Percentiles rank a stretch among this genome's conserved stretches.
These are phyloP conservation scores for Diuraphis noxia DNA, from an alignment of 1,140 invertebrate genomes.

Conservation along the genomic window DNA sequence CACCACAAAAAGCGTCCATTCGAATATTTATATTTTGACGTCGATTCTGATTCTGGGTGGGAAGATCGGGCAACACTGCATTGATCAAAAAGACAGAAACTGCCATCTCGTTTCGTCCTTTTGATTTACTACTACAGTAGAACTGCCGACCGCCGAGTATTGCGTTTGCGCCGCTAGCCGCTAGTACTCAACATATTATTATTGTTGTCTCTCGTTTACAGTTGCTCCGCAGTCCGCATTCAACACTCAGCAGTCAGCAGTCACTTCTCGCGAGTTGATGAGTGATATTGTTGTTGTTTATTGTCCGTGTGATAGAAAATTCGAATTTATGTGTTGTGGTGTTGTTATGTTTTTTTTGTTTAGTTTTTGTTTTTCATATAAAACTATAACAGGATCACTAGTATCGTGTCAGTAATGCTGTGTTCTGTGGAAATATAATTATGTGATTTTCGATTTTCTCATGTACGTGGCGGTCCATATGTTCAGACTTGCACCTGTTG, in stretches of 20 bases:
- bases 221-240: too few relatives aligned
- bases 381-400: not conserved
- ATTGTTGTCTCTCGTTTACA: slow-evolving; percentile 25
- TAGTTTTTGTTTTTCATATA: not conserved
- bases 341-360: not conserved
- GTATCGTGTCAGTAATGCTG: not conserved
- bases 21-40: not conserved
- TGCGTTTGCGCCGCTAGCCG: not conserved
- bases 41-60: not conserved
- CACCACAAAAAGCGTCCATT: not conserved
- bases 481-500: slow-evolving; percentile 44
- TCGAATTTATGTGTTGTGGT: slow-evolving; percentile 25
- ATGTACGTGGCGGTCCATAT: slow-evolving; percentile 33
- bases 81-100: slow-evolving; percentile 26
- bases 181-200: not conserved
- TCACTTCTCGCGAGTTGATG: not conserved
- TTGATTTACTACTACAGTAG: slow-evolving; percentile 25
- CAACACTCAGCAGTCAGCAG: too few relatives aligned
- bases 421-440: not conserved
- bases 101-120: slow-evolving; percentile 49
- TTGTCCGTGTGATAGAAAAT: not conserved
- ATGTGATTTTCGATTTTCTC: not conserved
- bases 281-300: not conserved
- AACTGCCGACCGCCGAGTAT: not conserved
- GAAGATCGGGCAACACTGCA: slow-evolving; percentile 21